Evolutionary conservation across 2,113 vertebrate genomes (phyloP).

Genomic region (Oriolus oriolus): DNA sequence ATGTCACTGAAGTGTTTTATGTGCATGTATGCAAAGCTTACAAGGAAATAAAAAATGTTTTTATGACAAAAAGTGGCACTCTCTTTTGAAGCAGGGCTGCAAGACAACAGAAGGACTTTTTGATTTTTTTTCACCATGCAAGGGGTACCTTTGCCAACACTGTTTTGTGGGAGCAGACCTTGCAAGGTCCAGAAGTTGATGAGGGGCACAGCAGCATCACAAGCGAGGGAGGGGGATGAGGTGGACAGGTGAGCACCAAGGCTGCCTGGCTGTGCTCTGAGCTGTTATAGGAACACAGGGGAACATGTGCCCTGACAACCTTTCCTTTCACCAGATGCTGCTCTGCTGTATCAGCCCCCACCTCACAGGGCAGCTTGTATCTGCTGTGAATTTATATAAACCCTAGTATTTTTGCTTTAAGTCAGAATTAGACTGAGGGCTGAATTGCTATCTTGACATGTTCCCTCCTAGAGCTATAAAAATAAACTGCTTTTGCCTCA

Average conservation of each 20-base stretch:
- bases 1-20: background rate
- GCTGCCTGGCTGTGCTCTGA: background rate
- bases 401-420: background rate
- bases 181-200: rapidly evolving
- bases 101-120: background rate
- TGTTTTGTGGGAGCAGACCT: background rate
- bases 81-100: background rate
- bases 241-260: rapidly evolving
- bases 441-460: rapidly evolving
- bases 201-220: background rate
- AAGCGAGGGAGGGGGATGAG: rapidly evolving
- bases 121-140: background rate
- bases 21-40: rapidly evolving
- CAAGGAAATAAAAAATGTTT: background rate
- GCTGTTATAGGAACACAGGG: rapidly evolving
- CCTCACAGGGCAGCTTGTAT: background rate
- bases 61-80: background rate
- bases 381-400: background rate
- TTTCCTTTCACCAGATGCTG: background rate
- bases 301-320: rapidly evolving
- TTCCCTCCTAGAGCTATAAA: background rate
- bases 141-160: background rate
- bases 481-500: background rate
- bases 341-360: background rate
- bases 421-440: background rate